phyloP scores from a whole-genome alignment of 2,888 invertebrate species.

The Coecobrya sp. region DNA sequence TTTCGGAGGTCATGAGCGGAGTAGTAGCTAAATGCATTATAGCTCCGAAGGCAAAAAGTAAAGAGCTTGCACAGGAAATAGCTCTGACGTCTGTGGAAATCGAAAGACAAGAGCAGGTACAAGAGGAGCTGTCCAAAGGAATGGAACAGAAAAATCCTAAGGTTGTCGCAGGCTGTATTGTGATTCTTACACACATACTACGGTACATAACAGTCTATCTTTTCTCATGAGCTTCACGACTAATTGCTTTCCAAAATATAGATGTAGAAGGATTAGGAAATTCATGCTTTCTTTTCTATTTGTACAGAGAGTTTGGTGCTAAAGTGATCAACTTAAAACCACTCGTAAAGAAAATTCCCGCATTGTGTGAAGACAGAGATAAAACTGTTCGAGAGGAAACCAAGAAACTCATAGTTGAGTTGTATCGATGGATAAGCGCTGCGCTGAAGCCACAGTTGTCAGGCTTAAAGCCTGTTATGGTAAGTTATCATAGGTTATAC shows the following conservation, averaged over 20 bases:
- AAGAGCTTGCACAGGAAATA: slow-evolving; percentile 96
- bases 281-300: too few relatives aligned
- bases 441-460: slow-evolving; percentile 95
- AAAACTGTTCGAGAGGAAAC: slow-evolving; percentile 97
- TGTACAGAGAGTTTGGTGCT: slow-evolving; percentile 94
- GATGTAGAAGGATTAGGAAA: too few relatives aligned
- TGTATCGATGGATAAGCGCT: slow-evolving; percentile 96
- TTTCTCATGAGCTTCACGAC: neutral
- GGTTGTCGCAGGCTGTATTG: slow-evolving; percentile 95
- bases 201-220: slow-evolving; percentile 88
- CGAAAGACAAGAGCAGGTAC: slow-evolving; percentile 96
- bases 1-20: slow-evolving; percentile 95
- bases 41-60: slow-evolving; percentile 96
- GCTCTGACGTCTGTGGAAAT: slow-evolving; percentile 98
- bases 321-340: slow-evolving; percentile 97
- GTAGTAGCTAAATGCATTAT: slow-evolving; percentile 97
- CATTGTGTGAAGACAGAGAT: slow-evolving; percentile 96
- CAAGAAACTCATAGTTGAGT: slow-evolving; percentile 96
- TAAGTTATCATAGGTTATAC: slow-evolving; percentile 86
- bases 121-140: slow-evolving; percentile 97
- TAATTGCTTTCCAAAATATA: too few relatives aligned
- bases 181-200: slow-evolving; percentile 92
- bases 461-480: slow-evolving; percentile 95
- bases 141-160: slow-evolving; percentile 99
- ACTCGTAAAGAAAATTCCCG: slow-evolving; percentile 95